A percentile compares a stretch with the other conserved stretches of the same genome.
These are phyloP conservation scores for Meloidogyne exigua DNA, from an alignment of 1,140 invertebrate species.

Conservation along the genomic window DNA sequence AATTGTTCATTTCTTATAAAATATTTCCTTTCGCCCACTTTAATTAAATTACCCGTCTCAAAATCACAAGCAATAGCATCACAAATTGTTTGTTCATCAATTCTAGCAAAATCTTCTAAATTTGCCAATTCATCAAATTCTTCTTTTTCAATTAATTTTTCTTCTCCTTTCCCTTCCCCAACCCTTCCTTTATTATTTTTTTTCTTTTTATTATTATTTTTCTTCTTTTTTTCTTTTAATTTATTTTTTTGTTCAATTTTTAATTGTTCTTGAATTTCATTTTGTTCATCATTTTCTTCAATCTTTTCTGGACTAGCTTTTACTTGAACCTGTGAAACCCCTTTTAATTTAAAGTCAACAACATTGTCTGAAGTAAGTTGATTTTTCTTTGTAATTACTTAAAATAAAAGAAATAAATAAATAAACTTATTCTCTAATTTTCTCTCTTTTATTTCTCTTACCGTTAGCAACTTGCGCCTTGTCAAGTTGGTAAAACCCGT, in stretches of 20 bases:
- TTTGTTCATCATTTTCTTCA: neutral
- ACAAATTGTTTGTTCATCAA: constrained; percentile 39
- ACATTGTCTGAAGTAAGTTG: neutral
- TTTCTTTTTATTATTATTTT: constrained; percentile 2
- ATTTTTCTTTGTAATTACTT: constrained; percentile 10
- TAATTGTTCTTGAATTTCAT: neutral
- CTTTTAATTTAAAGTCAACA: constrained; percentile 19
- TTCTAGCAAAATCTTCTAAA: constrained; percentile 34
- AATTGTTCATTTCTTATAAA: no score
- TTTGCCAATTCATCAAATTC: constrained; percentile 23
- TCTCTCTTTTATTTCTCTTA: neutral
- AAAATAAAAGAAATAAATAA: constrained; percentile 1
- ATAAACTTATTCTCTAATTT: no score
- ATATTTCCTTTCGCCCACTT: no score
- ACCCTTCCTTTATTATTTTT: neutral
- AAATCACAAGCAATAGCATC: constrained; percentile 42
- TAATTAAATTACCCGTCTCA: constrained; percentile 35
- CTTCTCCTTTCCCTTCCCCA: neutral
- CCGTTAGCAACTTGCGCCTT: constrained; percentile 17
- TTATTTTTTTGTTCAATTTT: neutral
- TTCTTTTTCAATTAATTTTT: neutral
- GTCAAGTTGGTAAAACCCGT: constrained; percentile 24
- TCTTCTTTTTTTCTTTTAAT: neutral
- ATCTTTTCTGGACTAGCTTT: neutral
- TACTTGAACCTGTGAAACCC: constrained; percentile 18